phyloP scores from a whole-genome alignment of 1,140 invertebrate genomes.

The Polypedilum vanderplanki region DNA sequence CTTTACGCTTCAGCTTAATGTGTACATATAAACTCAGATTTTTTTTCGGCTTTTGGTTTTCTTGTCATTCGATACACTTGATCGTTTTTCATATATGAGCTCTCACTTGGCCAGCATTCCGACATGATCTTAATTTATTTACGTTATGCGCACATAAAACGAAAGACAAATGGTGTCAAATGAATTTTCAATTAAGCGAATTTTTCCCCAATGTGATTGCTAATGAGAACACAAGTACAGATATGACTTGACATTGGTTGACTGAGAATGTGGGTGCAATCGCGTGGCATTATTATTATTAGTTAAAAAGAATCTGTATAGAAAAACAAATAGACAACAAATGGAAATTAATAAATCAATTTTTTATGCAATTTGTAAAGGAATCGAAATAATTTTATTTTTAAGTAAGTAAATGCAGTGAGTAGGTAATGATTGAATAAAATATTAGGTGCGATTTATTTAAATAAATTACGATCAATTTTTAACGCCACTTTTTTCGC shows the following conservation, averaged over 20 bases:
- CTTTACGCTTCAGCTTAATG: slow-evolving; percentile 17
- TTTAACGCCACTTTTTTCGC: no score
- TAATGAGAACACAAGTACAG: not conserved
- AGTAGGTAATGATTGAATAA: slow-evolving; percentile 6
- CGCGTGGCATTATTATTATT: not conserved
- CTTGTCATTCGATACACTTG: slow-evolving; percentile 25
- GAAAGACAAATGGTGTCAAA: slow-evolving; percentile 27
- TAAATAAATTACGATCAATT: not conserved
- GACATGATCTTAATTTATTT: slow-evolving; percentile 27
- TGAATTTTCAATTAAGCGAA: not conserved
- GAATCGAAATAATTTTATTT: not conserved
- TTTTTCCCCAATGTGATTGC: not conserved
- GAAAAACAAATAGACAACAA: not conserved
- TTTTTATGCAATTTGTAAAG: not conserved
- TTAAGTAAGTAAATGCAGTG: not conserved
- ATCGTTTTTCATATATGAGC: not conserved
- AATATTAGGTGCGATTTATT: slow-evolving; percentile 12
- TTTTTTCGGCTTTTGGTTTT: not conserved
- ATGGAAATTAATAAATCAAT: slow-evolving; percentile 12
- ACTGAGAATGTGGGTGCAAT: not conserved
- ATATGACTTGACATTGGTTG: not conserved
- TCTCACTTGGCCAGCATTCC: not conserved
- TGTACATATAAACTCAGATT: not conserved
- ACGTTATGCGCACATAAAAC: not conserved
- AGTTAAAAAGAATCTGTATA: not conserved